These are phyloP conservation scores for Desmophyllum pertusum DNA, from an alignment of 92 coral and sea anemone species.

Conservation along the genomic window DNA sequence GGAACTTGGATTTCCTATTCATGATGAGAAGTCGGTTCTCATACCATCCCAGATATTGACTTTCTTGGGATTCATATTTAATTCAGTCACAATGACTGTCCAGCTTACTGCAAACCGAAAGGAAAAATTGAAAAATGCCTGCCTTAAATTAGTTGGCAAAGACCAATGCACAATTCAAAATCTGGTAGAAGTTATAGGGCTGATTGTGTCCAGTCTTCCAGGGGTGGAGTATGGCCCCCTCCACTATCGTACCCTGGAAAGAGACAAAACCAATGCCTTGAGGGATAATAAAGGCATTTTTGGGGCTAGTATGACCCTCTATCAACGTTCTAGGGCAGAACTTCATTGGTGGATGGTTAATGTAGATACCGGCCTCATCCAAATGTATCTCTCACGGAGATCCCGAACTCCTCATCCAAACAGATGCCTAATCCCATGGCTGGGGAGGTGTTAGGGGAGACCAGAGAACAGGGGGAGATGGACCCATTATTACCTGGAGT, in stretches of 20 bases:
- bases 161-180: conserved; percentile 38
- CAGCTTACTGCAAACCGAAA: conserved; percentile 40
- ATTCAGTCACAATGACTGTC: conserved; percentile 27
- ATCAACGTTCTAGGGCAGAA: conserved; percentile 26
- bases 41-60: conserved; percentile 43
- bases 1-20: conserved; percentile 56
- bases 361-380: conserved; percentile 36
- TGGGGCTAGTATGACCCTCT: too few relatives aligned
- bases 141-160: conserved; percentile 36
- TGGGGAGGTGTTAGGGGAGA: conserved; percentile 55
- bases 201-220: conserved; percentile 62
- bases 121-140: conserved; percentile 49
- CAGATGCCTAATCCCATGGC: conserved; percentile 64
- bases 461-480: conserved; percentile 58
- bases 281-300: too few relatives aligned
- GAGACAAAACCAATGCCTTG: conserved; percentile 9
- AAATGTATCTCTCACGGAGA: conserved; percentile 60
- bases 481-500: conserved; percentile 58
- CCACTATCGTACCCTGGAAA: conserved; percentile 49
- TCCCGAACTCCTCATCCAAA: conserved; percentile 53
- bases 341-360: conserved; percentile 41
- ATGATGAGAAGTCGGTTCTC: conserved; percentile 59
- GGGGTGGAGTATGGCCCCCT: conserved; percentile 65
- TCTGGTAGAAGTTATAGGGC: conserved; percentile 65
- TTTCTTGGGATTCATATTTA: background rate